Conservation (phyloP, 2,797 vertebrate genomes). For the Peromyscus nudipes region DNA sequence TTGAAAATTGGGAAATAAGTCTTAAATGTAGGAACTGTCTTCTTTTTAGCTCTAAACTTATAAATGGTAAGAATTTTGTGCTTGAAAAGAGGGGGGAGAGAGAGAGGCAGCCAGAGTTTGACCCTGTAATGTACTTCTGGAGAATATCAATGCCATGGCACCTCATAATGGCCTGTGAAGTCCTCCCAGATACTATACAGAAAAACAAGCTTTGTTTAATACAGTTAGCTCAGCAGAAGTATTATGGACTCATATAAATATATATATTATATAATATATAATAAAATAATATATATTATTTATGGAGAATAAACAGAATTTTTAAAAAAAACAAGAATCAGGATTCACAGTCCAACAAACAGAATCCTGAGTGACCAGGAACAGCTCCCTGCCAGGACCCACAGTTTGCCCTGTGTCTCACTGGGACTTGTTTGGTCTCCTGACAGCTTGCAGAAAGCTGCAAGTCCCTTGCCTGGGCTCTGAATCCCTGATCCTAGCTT, state of each 20-base stretch:
- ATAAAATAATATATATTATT: not conserved
- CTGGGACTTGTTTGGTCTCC: not conserved
- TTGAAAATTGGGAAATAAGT: conserved; percentile 15
- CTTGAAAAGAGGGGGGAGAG: not conserved
- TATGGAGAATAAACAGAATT: conserved; percentile 30
- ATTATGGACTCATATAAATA: not conserved
- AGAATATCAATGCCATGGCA: not conserved
- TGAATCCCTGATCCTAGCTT: not conserved
- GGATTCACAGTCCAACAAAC: not conserved
- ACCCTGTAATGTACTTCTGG: not conserved
- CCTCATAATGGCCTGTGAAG: not conserved
- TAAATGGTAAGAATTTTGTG: not conserved
- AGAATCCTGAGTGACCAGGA: not conserved
- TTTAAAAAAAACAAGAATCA: conserved; percentile 2
- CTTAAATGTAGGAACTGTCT: not conserved
- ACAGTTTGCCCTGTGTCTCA: not conserved
- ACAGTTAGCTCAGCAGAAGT: not conserved
- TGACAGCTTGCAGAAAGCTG: not conserved
- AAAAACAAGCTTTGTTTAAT: conserved; percentile 24
- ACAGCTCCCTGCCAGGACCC: not conserved
- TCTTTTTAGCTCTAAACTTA: conserved; percentile 57
- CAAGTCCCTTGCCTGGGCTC: not conserved
- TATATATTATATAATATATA: too few relatives aligned
- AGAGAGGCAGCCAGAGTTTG: not conserved
- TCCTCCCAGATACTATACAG: not conserved